Base-by-base conservation (phyloP, 2,888 invertebrate genomes). In the Amiota minor region DNA sequence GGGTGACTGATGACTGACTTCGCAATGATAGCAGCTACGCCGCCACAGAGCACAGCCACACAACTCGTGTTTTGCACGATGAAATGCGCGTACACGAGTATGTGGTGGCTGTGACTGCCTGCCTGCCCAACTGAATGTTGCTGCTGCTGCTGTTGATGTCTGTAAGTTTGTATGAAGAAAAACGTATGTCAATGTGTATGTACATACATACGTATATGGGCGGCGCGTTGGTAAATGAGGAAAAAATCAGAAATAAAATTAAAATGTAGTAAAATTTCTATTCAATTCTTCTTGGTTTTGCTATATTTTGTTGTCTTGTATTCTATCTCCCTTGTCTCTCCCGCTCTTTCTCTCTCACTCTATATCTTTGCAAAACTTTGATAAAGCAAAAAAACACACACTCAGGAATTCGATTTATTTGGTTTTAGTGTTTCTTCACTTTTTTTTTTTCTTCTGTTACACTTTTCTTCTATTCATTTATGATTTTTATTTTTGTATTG, bases 141-240 rank as follows among this genome's bases (percentile, higher is more conserved):
- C 35, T 35, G 35, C 35, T 35, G 59, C 35, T 35, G 35, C 2
- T 35, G 35, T 6, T 35, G 6, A 35, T 35, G 35, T 35, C 35
- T 35, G 35, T 71, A 75, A 56, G 72, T 76, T 74, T 79, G 75
- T 79, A 77, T 75, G 78, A 75, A 79, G 77, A 72, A 83, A 84
- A 83, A 81, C 82, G 84, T 83, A 84, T 83, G 72, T 68, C 47
- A 65, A 71, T 82, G 80, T 82, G 85, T 83, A 83, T 84, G 85
- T 85, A n/a, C n/a, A n/a, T n/a, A n/a, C n/a, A n/a, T n/a, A n/a
- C n/a, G n/a, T n/a, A 84, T 83, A 85, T 53, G 50, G 50, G 50
- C 18, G 65, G 12, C 20, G 64, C 64, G 16, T 49, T 18, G 49
- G n/a, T 8, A 35, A 35, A 6, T 59, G n/a, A 16, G 74, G 74